phyloP scores from a whole-genome alignment of 1,140 invertebrate species.

The Drosophila ananassae region DNA sequence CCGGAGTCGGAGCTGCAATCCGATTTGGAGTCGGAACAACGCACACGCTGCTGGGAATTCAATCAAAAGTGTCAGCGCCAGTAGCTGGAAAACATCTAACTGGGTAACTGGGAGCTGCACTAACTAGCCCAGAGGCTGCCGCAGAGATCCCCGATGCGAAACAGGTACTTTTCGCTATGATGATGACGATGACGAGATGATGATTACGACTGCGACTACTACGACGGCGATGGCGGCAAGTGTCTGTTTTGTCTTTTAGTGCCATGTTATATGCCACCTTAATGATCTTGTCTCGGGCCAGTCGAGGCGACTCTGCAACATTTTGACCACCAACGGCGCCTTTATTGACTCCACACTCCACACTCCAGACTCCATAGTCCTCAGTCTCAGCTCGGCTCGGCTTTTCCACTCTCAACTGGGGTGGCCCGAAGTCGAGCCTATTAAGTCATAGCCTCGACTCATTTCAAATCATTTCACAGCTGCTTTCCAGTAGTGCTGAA shows the following conservation, averaged over 20 bases:
- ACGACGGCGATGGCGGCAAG: constrained; percentile 57
- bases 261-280: constrained; percentile 83
- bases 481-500: constrained; percentile 23
- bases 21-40: constrained; percentile 44
- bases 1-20: not conserved
- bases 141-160: constrained; percentile 56
- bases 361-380: constrained; percentile 9
- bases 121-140: constrained; percentile 61
- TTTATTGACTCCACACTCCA: constrained; percentile 77
- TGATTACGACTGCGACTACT: constrained; percentile 4
- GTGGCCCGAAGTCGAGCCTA: constrained; percentile 64
- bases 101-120: constrained; percentile 43
- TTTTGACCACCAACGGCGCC: constrained; percentile 83
- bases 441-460: constrained; percentile 80
- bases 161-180: constrained; percentile 67
- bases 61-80: constrained; percentile 81
- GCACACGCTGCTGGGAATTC: constrained; percentile 79
- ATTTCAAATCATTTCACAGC: constrained; percentile 77
- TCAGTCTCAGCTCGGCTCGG: constrained; percentile 8
- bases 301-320: constrained; percentile 64
- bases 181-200: constrained; percentile 34
- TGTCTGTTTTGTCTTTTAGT: constrained; percentile 81
- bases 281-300: constrained; percentile 83
- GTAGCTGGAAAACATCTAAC: constrained; percentile 63
- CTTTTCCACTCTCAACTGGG: constrained; percentile 34